phyloP scores from a whole-genome alignment of 2,113 vertebrate species.

The Scomber colias region DNA sequence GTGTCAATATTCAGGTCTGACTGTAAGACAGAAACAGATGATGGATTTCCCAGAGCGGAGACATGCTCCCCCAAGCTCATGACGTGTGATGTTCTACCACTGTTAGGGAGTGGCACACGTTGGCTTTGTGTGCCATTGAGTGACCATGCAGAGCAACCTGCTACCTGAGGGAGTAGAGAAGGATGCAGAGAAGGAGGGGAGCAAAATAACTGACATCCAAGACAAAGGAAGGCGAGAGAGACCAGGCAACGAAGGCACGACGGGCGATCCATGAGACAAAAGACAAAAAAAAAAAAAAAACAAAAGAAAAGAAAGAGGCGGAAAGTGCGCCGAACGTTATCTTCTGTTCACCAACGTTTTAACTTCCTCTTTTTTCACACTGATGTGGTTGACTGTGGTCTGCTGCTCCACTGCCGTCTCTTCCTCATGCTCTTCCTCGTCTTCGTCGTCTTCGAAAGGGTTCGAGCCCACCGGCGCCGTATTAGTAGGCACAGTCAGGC shows the following conservation, averaged over 20 bases:
- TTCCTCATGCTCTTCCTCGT: slow-evolving; percentile 68
- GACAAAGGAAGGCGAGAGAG: slow-evolving; percentile 51
- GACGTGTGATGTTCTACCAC: slow-evolving; percentile 42
- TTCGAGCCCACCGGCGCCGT: slow-evolving; percentile 90
- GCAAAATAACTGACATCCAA: slow-evolving; percentile 28
- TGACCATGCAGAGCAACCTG: slow-evolving; percentile 74
- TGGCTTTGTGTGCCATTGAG: slow-evolving; percentile 58
- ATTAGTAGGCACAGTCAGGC: slow-evolving; percentile 90
- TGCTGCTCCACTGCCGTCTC: slow-evolving; percentile 71
- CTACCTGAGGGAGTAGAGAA: slow-evolving; percentile 53
- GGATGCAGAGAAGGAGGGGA: slow-evolving; percentile 21
- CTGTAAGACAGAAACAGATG: slow-evolving; percentile 53
- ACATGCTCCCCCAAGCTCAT: slow-evolving; percentile 37
- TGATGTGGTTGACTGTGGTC: slow-evolving; percentile 85
- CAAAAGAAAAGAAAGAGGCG: slow-evolving; percentile 23
- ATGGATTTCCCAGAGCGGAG: slow-evolving; percentile 22
- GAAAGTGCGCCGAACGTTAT: slow-evolving; percentile 47
- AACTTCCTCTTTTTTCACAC: slow-evolving; percentile 94
- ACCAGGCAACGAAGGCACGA: not conserved
- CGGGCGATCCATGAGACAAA: slow-evolving; percentile 35
- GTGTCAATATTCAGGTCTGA: slow-evolving; percentile 55
- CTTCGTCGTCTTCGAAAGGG: slow-evolving; percentile 94
- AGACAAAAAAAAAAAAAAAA: slow-evolving; percentile 10
- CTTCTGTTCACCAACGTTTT: slow-evolving; percentile 97
- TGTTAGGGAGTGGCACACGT: slow-evolving; percentile 52